Conservation (phyloP, 2,888 invertebrate species). For the Pediacus dermestoides region DNA sequence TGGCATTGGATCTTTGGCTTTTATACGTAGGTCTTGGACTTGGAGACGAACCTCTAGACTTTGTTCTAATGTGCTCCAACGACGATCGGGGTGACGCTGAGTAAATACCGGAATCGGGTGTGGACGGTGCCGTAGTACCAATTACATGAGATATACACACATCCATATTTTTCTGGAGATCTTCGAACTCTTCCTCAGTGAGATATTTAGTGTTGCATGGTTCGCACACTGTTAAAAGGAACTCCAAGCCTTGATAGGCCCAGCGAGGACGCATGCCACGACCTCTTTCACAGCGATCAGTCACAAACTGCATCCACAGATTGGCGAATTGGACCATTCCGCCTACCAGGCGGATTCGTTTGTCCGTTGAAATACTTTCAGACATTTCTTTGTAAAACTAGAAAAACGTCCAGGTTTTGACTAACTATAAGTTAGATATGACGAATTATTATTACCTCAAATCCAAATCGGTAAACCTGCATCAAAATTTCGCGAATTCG, state of each 20-base stretch:
- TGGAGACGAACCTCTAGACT: slow-evolving; percentile 46
- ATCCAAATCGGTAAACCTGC: slow-evolving; percentile 86
- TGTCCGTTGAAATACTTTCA: slow-evolving; percentile 53
- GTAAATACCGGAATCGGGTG: slow-evolving; percentile 46
- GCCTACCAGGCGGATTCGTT: slow-evolving; percentile 52
- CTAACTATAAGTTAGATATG: not conserved
- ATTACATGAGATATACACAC: slow-evolving; percentile 85
- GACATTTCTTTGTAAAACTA: slow-evolving; percentile 71
- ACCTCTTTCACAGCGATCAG: slow-evolving; percentile 72
- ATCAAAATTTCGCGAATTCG: slow-evolving; percentile 74
- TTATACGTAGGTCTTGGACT: slow-evolving; percentile 45
- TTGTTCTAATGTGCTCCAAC: slow-evolving; percentile 37
- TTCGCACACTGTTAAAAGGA: slow-evolving; percentile 79
- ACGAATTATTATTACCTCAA: slow-evolving; percentile 60
- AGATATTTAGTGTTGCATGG: slow-evolving; percentile 76
- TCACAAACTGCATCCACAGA: slow-evolving; percentile 88
- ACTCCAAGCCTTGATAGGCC: slow-evolving; percentile 87
- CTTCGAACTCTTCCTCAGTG: slow-evolving; percentile 75
- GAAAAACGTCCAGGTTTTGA: slow-evolving; percentile 17
- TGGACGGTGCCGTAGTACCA: slow-evolving; percentile 52
- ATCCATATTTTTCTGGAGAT: slow-evolving; percentile 74
- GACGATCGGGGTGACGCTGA: slow-evolving; percentile 42
- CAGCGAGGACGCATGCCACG: slow-evolving; percentile 79
- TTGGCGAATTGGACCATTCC: slow-evolving; percentile 68
- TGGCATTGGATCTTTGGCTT: slow-evolving; percentile 40